Evolutionary conservation across 2,888 invertebrate species (phyloP).

Genomic region (Catocala sponsa): DNA sequence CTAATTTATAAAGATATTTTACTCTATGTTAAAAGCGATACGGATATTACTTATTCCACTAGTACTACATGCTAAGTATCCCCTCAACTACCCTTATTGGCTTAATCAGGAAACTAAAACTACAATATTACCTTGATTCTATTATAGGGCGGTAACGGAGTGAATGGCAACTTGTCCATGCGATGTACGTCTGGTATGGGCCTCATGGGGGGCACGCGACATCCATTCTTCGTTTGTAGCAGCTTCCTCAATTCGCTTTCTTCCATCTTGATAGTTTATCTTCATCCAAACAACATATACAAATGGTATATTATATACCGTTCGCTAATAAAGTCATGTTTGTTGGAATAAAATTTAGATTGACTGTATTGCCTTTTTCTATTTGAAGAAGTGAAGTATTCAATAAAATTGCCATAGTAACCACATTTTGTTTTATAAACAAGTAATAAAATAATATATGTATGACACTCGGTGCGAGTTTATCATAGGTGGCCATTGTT

Average conservation of each 20-base stretch:
- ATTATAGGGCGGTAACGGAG: conserved; percentile 77
- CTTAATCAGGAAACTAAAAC: too few species aligned
- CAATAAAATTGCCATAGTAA: conserved; percentile 34
- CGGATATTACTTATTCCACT: too few species aligned
- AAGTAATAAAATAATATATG: not conserved
- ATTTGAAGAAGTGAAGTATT: conserved; percentile 19
- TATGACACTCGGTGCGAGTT: too few species aligned
- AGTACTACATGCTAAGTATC: too few species aligned
- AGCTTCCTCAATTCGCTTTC: conserved; percentile 80
- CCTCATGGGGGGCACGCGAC: conserved; percentile 74
- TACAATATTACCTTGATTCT: conserved; percentile 76
- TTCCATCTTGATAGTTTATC: conserved; percentile 63
- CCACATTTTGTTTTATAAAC: conserved; percentile 13
- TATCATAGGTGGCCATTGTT: too few species aligned
- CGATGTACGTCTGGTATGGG: conserved; percentile 76
- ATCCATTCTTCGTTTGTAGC: conserved; percentile 80
- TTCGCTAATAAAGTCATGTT: conserved; percentile 23
- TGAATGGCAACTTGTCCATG: conserved; percentile 77
- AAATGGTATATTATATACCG: conserved; percentile 11
- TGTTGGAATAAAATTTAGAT: conserved; percentile 22
- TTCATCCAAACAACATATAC: conserved; percentile 31
- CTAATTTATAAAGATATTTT: too few species aligned
- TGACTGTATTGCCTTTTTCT: conserved; percentile 31
- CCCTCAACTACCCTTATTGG: too few species aligned
- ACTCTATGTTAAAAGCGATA: too few species aligned